These are phyloP conservation scores for Cosmopolites sordidus DNA, from an alignment of 2,888 invertebrate genomes.

Conservation along the genomic window DNA sequence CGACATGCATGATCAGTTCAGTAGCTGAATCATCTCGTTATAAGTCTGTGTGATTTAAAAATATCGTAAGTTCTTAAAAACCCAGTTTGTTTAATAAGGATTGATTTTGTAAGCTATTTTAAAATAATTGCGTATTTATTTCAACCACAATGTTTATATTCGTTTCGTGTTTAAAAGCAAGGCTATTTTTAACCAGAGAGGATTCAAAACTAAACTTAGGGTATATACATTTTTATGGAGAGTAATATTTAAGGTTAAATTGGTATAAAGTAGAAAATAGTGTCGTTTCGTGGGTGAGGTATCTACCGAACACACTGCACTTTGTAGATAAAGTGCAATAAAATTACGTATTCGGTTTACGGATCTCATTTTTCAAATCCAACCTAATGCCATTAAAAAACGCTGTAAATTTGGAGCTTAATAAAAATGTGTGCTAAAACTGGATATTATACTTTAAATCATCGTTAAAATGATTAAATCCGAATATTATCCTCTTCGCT, in stretches of 20 bases:
- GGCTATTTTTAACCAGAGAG: too few species aligned
- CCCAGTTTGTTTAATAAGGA: too few species aligned
- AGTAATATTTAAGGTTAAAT: neutral
- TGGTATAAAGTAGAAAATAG: conserved; percentile 1
- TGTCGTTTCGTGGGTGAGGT: neutral
- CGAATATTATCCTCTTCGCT: conserved; percentile 14
- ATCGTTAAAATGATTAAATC: conserved; percentile 24
- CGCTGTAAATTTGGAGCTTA: conserved; percentile 22
- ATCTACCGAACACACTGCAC: neutral
- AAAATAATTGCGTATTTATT: too few species aligned
- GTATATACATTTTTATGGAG: too few species aligned
- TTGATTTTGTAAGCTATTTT: too few species aligned
- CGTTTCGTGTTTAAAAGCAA: too few species aligned
- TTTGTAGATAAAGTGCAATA: conserved; percentile 21
- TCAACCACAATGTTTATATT: too few species aligned
- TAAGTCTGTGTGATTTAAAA: too few species aligned
- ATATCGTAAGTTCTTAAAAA: too few species aligned
- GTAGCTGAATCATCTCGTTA: too few species aligned
- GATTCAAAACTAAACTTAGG: too few species aligned
- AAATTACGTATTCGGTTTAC: conserved; percentile 23
- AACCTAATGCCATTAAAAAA: conserved; percentile 24
- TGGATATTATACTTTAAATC: conserved; percentile 23
- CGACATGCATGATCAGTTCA: too few species aligned
- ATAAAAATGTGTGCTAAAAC: conserved; percentile 25
- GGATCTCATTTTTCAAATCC: conserved; percentile 20